Percentiles rank a stretch among this genome's conserved stretches.
Evolutionary conservation across 2,113 vertebrate genomes (phyloP).

Genomic region (Natator depressus): DNA sequence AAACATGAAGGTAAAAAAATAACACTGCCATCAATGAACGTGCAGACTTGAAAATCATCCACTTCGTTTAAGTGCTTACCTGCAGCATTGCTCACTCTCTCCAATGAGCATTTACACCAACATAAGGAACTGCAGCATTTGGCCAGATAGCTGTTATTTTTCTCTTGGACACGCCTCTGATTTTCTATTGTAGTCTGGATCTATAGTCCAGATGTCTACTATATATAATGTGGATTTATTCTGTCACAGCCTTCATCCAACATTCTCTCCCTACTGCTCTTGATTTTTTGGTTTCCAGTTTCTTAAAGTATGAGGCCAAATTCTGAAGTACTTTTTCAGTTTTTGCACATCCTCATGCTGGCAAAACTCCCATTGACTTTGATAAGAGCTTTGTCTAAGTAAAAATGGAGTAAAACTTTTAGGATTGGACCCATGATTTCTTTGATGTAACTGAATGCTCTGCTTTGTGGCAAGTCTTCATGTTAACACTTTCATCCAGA

Average conservation of each 20-base stretch:
- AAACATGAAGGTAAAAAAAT: slow-evolving; percentile 7
- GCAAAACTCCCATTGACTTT: not conserved
- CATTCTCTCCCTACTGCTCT: not conserved
- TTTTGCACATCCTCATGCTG: not conserved
- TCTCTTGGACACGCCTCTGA: not conserved
- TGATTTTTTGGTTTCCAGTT: not conserved
- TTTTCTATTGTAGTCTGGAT: slow-evolving; percentile 7
- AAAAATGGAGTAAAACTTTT: not conserved
- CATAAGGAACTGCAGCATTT: not conserved
- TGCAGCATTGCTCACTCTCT: not conserved
- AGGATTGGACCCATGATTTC: not conserved
- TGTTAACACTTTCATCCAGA: not conserved
- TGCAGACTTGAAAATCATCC: not conserved
- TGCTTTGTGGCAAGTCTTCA: not conserved
- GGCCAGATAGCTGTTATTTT: not conserved
- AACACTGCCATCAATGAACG: not conserved
- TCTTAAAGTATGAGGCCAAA: not conserved
- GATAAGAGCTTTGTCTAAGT: not conserved
- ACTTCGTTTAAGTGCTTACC: not conserved
- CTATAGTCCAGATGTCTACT: not conserved
- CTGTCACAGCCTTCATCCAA: not conserved
- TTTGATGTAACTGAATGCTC: not conserved
- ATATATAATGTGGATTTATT: not conserved
- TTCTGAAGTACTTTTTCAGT: slow-evolving; percentile 1
- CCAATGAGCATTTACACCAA: not conserved